Base-by-base conservation (phyloP, 1,140 invertebrate species). In the Sesamia nonagrioides region DNA sequence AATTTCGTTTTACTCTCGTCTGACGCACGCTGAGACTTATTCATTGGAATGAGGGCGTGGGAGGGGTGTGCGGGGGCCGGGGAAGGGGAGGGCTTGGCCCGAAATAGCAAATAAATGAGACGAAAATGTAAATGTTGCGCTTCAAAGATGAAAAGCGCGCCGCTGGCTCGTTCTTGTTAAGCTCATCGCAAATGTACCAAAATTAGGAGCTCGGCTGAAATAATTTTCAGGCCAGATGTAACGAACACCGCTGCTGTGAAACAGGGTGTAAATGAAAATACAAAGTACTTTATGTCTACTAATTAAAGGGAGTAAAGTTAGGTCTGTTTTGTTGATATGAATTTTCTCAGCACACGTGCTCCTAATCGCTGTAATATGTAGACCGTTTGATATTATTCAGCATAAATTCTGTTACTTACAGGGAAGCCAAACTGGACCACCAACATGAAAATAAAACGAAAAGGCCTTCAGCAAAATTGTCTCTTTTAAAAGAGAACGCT, bases 31-130 rank as follows among this genome's bases (percentile, higher is more conserved):
- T 81, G 85, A 92, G 92, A 92, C 89, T 94, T 93, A 94, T 94
- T 94, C 92, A 92, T 91, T 92, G 88, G 87, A 88, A 88, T 84
- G 87, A 88, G 84, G 85, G 83, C 79, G 82, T 66, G 61, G 83
- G 82, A 84, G 87, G 86, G 81, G 78, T 61, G 77, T 76, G 87
- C 68, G 83, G 80, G 60, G 77, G 54, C 71, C 27, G 17, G n/a
- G 84, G 77, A 82, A 83, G 48, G 85, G 81, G 71, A 83, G 79
- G 82, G 81, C 84, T 84, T 89, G 87, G 86, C 93, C 88, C 92
- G 91, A 94, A 94, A 94, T 94, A 94, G 93, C 93, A 92, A 93
- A 94, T 94, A 94, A 94, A 94, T 94, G 93, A 94, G 93, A 94
- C 93, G 93, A 94, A 94, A 94, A 94, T 94, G 93, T 94, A 93